phyloP scores from a whole-genome alignment of 2,888 invertebrate genomes.

The Lasioglossum villosulum region DNA sequence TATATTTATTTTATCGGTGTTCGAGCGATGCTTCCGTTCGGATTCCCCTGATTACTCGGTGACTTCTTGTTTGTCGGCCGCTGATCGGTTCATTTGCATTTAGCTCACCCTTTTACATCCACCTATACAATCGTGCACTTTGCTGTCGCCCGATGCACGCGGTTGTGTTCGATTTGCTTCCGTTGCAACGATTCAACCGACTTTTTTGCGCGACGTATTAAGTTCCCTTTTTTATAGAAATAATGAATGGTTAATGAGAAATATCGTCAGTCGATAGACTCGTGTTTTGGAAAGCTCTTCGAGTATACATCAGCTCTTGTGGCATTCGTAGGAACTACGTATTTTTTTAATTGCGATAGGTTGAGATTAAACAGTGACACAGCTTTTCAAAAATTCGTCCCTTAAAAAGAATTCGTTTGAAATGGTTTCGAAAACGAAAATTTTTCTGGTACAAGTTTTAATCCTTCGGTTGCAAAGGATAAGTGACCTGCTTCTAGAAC shows the following conservation, averaged over 20 bases:
- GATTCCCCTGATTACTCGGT: conserved; percentile 1
- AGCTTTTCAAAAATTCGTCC: background rate
- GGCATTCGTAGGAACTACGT: background rate
- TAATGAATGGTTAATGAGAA: background rate
- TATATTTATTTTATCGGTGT: conserved; percentile 16
- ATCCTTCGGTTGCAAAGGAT: background rate
- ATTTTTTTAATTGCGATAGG: background rate
- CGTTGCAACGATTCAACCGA: background rate
- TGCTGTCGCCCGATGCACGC: background rate
- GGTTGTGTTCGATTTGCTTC: background rate
- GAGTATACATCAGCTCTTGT: background rate
- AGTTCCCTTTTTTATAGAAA: background rate
- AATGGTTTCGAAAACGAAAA: background rate
- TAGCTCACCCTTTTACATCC: background rate
- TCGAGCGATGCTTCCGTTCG: conserved; percentile 6
- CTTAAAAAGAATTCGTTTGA: background rate
- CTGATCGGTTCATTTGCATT: background rate
- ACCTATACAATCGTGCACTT: background rate
- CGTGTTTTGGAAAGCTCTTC: background rate
- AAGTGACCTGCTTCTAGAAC: background rate
- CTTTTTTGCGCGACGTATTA: background rate
- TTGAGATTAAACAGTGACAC: background rate
- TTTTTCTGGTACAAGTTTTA: background rate
- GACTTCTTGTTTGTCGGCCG: background rate
- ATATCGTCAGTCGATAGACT: background rate